Conservation (phyloP, 2,888 invertebrate species). For the Brenthis daphne region DNA sequence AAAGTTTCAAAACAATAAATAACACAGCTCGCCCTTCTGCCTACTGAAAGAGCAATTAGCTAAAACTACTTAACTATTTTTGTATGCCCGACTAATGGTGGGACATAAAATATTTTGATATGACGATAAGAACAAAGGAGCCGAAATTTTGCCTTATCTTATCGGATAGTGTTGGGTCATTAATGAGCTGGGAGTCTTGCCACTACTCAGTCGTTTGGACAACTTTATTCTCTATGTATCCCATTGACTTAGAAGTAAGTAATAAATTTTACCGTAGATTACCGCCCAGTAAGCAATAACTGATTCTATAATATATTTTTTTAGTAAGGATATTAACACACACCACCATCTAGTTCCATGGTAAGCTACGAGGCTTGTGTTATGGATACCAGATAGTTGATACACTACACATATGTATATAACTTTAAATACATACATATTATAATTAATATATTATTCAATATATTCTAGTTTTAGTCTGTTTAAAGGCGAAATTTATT, state of each 20-base stretch:
- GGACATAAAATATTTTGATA: slow-evolving; percentile 79
- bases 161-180: slow-evolving; percentile 67
- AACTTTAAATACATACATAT: no score
- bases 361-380: no score
- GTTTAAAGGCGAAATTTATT: not conserved
- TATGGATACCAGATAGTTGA: no score
- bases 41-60: slow-evolving; percentile 38
- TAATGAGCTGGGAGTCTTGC: slow-evolving; percentile 64
- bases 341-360: no score
- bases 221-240: slow-evolving; percentile 56
- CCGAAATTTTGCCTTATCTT: slow-evolving; percentile 69
- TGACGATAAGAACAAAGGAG: slow-evolving; percentile 69
- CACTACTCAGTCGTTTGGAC: slow-evolving; percentile 57
- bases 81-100: slow-evolving; percentile 56
- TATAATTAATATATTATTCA: no score
- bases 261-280: not conserved
- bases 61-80: slow-evolving; percentile 41
- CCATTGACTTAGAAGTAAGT: slow-evolving; percentile 12
- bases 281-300: slow-evolving; percentile 4
- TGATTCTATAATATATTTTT: not conserved
- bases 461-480: no score
- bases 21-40: slow-evolving; percentile 24
- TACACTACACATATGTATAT: no score
- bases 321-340: no score
- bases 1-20: slow-evolving; percentile 25